phyloP scores from a whole-genome alignment of 23 tunicate genomes.

The Corella eumyota region DNA sequence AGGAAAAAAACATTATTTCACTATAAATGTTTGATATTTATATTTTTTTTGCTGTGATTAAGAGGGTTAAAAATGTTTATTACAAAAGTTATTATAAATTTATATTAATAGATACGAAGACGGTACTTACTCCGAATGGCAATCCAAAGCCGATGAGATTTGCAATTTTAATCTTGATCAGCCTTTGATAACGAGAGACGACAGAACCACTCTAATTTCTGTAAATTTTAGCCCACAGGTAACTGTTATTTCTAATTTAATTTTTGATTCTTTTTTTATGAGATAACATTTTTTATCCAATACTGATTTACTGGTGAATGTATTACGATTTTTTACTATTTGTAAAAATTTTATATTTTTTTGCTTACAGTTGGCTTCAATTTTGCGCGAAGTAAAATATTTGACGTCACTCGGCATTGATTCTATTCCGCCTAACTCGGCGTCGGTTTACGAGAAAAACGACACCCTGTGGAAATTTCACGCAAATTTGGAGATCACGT shows the following conservation, averaged over 20 bases:
- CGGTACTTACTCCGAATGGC: conserved; percentile 44
- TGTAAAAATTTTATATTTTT: too few relatives aligned
- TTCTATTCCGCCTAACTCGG: conserved; percentile 59
- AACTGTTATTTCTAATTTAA: not conserved
- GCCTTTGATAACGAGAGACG: conserved; percentile 48
- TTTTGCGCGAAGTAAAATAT: conserved; percentile 81
- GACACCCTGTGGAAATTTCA: conserved; percentile 79
- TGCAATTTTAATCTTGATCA: conserved; percentile 62
- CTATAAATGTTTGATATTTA: too few relatives aligned
- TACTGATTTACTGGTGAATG: too few relatives aligned
- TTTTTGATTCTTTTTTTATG: not conserved
- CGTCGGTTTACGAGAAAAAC: conserved; percentile 40
- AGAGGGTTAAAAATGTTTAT: not conserved
- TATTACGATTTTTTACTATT: too few relatives aligned
- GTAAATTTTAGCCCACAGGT: conserved; percentile 74
- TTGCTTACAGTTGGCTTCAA: conserved; percentile 34
- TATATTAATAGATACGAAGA: conserved; percentile 41
- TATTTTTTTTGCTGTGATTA: not conserved
- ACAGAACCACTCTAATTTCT: conserved; percentile 13
- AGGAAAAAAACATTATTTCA: too few relatives aligned
- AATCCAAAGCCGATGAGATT: conserved; percentile 38
- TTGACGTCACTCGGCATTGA: conserved; percentile 41
- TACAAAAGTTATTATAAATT: not conserved
- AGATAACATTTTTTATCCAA: too few relatives aligned
- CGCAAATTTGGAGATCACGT: conserved; percentile 61